Base-by-base conservation (phyloP, 2,797 vertebrate genomes). In the Bradypodion ventrale region DNA sequence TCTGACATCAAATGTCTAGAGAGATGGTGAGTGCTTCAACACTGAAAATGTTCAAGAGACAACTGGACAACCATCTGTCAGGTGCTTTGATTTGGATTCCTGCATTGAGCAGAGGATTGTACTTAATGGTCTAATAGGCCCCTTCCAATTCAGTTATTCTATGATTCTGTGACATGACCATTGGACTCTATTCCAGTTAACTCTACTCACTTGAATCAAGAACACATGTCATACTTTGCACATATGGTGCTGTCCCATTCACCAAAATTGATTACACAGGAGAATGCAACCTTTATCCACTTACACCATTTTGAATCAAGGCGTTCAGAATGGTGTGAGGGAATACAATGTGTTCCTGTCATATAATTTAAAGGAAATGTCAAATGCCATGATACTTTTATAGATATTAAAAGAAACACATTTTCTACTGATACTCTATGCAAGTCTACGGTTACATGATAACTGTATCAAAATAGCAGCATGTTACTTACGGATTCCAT, bases 401-500 rank as follows among this genome's bases (percentile, higher is more conserved):
- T 1, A 63, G 27, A 35, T 27, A 52, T 52, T 32, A 16, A 60
- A 78, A 40, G 13, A 72, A 56, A 73, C 52, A 29, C 3, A 1
- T 59, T 40, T 60, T 27, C 44, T 70, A 56, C 35, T 49, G 62
- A 69, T 25, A 70, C 74, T 73, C 79, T 90, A 65, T 75, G 86
- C 87, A 89, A 87, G 66, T 90, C 2, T 0, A 46, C 83, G 72
- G n/a, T 63, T 63, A 81, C 79, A 90, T 89, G 89, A 86, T 40
- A 8, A 72, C 88, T n/a, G 49, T 66, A 87, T 27, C 3, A 91
- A 92, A 89, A 37, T 68, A 90, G 90, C 82, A 89, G 83, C 83
- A 89, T 19, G 82, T 81, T 85, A 92, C 96, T 97, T 95, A 99
- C 98, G 96, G 9, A 97, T 92, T 92, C 97, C 97, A 2, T 97